Conservation (phyloP, 2,888 invertebrate genomes). For the Liodrosophila aerea region DNA sequence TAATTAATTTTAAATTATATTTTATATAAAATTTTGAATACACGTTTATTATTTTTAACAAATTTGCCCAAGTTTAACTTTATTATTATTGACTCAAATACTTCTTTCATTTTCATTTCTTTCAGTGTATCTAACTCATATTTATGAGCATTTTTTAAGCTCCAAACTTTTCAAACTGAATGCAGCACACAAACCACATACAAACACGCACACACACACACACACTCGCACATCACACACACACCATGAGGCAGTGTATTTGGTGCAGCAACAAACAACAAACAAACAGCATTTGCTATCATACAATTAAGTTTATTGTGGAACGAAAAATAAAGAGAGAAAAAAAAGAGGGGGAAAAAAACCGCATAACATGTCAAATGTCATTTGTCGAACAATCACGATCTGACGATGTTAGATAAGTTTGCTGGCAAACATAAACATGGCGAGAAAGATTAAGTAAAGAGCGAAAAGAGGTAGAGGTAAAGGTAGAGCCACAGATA, state of each 20-base stretch:
- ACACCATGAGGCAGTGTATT: constrained; percentile 21
- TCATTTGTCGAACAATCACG: constrained; percentile 75
- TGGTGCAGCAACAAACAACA: constrained; percentile 25
- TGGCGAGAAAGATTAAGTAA: too few relatives aligned
- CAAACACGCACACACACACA: neutral
- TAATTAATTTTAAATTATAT: too few relatives aligned
- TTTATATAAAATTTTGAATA: too few relatives aligned
- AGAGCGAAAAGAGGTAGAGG: constrained; percentile 3
- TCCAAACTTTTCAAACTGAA: neutral
- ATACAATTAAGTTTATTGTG: constrained; percentile 60
- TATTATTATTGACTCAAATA: too few relatives aligned
- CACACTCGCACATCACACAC: constrained; percentile 3
- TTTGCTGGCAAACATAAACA: constrained; percentile 18
- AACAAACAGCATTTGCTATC: constrained; percentile 21
- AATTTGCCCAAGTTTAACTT: too few relatives aligned
- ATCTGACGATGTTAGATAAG: constrained; percentile 68
- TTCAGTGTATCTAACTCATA: constrained; percentile 19
- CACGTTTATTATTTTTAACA: too few relatives aligned
- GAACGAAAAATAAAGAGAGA: constrained; percentile 10
- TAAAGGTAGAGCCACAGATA: neutral
- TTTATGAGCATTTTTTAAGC: neutral
- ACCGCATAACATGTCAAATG: constrained; percentile 75
- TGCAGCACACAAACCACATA: neutral
- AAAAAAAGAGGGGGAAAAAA: constrained; percentile 8
- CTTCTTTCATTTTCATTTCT: too few relatives aligned